phyloP scores from a whole-genome alignment of 1,140 invertebrate genomes.

The Anoplophora glabripennis region DNA sequence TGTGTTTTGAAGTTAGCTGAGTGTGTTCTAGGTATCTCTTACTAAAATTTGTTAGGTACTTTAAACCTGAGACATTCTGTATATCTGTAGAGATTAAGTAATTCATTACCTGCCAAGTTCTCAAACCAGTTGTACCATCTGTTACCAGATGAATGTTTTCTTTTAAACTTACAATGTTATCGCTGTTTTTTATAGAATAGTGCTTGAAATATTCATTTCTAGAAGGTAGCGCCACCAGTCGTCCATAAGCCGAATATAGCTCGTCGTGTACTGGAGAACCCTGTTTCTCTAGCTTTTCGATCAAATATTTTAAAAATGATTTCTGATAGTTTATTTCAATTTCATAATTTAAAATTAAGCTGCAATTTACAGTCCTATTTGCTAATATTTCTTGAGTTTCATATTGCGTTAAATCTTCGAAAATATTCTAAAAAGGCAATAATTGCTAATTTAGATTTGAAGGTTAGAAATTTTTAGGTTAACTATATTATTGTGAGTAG shows the following conservation, averaged over 20 bases:
- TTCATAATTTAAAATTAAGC: constrained; percentile 48
- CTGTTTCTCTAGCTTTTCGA: constrained; percentile 49
- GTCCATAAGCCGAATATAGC: constrained; percentile 50
- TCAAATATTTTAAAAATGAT: constrained; percentile 52
- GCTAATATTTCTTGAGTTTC: constrained; percentile 47
- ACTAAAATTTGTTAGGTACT: no score
- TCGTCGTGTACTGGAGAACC: constrained; percentile 48
- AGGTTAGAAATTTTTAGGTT: constrained; percentile 7
- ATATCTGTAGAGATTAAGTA: background rate
- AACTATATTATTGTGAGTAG: constrained; percentile 13
- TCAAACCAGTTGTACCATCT: constrained; percentile 57
- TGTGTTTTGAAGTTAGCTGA: no score
- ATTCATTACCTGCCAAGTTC: constrained; percentile 52
- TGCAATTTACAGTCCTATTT: constrained; percentile 48
- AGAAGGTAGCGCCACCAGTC: constrained; percentile 41
- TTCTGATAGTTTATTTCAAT: constrained; percentile 52
- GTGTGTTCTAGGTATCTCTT: no score
- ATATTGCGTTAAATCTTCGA: constrained; percentile 27
- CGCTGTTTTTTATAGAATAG: constrained; percentile 45
- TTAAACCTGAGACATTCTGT: no score
- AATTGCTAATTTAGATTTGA: background rate
- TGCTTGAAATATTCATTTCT: constrained; percentile 51
- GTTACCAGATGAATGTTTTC: constrained; percentile 57
- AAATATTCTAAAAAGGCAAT: constrained; percentile 30
- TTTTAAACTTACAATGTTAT: constrained; percentile 49